Conservation (phyloP, 2,888 invertebrate species). For the Callimorpha dominula region DNA sequence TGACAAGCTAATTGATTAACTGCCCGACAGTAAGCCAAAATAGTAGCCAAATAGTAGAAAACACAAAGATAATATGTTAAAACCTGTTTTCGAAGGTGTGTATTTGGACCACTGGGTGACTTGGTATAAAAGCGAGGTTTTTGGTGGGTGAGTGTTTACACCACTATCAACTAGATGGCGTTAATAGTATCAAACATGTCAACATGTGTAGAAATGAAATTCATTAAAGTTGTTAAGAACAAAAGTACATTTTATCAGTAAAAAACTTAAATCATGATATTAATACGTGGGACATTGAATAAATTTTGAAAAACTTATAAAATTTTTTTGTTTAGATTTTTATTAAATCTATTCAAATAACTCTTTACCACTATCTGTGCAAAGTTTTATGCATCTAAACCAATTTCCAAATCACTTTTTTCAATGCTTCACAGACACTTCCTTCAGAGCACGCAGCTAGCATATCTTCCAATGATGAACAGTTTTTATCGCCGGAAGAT, state of each 20-base stretch:
- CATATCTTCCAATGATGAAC: too few species aligned
- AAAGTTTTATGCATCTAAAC: too few species aligned
- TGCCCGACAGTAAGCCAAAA: background rate
- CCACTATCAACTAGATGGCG: background rate
- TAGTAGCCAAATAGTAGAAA: background rate
- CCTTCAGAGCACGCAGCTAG: too few species aligned
- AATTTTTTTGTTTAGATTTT: too few species aligned
- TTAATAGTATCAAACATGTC: background rate
- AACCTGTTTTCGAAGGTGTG: too few species aligned
- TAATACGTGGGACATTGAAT: conserved; percentile 21
- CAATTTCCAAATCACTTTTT: too few species aligned
- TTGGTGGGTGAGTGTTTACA: background rate
- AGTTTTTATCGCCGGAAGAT: too few species aligned
- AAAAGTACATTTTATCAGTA: background rate
- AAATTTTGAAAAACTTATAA: too few species aligned
- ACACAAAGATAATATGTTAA: background rate
- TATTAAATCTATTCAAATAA: too few species aligned
- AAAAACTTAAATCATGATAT: background rate
- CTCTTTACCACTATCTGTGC: too few species aligned
- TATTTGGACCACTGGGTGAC: background rate
- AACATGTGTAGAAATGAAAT: background rate
- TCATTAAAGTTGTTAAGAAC: background rate
- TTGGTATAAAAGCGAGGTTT: background rate
- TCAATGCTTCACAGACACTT: too few species aligned
- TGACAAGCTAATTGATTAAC: background rate